Percentiles rank a stretch among this genome's conserved stretches.
Evolutionary conservation across 1,140 invertebrate species (phyloP).

Genomic region (Mamestra configurata): DNA sequence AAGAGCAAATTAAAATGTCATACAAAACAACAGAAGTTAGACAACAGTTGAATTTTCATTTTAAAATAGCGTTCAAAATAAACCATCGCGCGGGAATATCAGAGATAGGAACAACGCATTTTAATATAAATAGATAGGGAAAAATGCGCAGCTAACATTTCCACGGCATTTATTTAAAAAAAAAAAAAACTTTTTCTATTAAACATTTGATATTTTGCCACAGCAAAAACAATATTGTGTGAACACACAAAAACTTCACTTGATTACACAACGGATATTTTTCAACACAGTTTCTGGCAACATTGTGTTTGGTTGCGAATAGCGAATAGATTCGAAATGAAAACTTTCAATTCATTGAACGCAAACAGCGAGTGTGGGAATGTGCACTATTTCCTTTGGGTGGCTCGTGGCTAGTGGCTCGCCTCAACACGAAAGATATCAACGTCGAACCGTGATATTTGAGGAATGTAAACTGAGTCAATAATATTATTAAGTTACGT

Average conservation of each 20-base stretch:
- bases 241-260: not conserved
- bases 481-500: not conserved
- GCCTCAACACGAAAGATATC: constrained; percentile 13
- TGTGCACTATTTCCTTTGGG: constrained; percentile 33
- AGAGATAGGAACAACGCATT: not conserved
- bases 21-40: constrained; percentile 18
- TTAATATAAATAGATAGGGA: constrained; percentile 13
- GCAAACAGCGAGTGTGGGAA: constrained; percentile 36
- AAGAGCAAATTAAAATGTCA: constrained; percentile 21
- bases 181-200: not conserved
- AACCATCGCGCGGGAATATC: not conserved
- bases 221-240: constrained; percentile 1
- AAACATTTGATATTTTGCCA: constrained; percentile 15
- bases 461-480: constrained; percentile 20
- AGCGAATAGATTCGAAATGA: constrained; percentile 40
- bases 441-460: not conserved
- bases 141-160: constrained; percentile 5
- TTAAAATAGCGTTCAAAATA: constrained; percentile 4
- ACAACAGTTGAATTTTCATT: constrained; percentile 1
- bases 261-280: constrained; percentile 32
- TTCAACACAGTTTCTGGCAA: constrained; percentile 13
- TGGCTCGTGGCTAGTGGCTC: not conserved
- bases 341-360: constrained; percentile 41
- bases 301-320: constrained; percentile 29
- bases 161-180: not conserved